Percentiles rank a stretch among this genome's conserved stretches.
phyloP scores from a whole-genome alignment of 2,888 invertebrate species.

The Folsomia manolachei region DNA sequence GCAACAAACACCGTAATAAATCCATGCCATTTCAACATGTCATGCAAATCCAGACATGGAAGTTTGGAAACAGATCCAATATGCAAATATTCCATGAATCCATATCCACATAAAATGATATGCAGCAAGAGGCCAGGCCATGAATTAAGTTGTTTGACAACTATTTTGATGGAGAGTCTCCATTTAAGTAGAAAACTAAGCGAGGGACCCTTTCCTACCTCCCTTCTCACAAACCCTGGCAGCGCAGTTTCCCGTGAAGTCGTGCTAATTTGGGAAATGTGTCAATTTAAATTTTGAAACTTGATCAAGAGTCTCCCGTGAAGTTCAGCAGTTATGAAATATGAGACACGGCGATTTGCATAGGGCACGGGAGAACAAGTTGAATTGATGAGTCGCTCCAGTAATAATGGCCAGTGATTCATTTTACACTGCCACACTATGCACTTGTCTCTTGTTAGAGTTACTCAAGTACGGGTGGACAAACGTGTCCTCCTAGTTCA shows the following conservation, averaged over 20 bases:
- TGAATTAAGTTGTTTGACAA: background rate
- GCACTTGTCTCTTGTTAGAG: too few relatives aligned
- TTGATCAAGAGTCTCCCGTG: background rate
- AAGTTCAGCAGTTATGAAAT: background rate
- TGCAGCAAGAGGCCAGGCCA: background rate
- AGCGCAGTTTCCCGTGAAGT: constrained; percentile 2
- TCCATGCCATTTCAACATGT: constrained; percentile 28
- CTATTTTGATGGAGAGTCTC: background rate
- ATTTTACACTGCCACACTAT: too few relatives aligned
- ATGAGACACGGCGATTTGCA: background rate
- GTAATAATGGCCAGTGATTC: constrained; percentile 14
- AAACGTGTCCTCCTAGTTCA: constrained; percentile 25
- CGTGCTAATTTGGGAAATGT: constrained; percentile 30
- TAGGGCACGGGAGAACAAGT: too few relatives aligned
- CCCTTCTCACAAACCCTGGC: background rate
- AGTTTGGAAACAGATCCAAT: background rate
- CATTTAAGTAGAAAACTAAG: too few relatives aligned
- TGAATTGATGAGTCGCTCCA: background rate
- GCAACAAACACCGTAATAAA: constrained; percentile 1
- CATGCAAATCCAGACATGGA: constrained; percentile 34
- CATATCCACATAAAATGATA: background rate
- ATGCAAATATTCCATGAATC: constrained; percentile 1
- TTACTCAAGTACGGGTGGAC: too few relatives aligned
- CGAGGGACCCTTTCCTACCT: background rate
- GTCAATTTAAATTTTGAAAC: constrained; percentile 20